These are phyloP conservation scores for Erpetoichthys calabaricus DNA, from an alignment of 2,797 vertebrate genomes.

Conservation along the genomic window DNA sequence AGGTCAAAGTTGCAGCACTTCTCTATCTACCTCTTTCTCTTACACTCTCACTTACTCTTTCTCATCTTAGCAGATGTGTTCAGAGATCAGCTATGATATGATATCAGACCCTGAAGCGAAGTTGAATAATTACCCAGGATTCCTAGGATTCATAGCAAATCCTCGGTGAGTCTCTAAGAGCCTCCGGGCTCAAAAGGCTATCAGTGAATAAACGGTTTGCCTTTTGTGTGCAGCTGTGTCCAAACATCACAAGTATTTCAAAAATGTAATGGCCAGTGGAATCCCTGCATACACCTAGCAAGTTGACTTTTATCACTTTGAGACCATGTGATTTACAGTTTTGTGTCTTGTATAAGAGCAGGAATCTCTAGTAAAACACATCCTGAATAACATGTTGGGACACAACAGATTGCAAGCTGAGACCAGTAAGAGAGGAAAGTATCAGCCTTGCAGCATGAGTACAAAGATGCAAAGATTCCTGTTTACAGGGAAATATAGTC, in stretches of 20 bases:
- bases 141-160: too few relatives aligned
- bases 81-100: background rate
- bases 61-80: background rate
- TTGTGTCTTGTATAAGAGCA: constrained; percentile 1
- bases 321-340: constrained; percentile 1
- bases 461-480: too few relatives aligned
- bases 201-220: background rate
- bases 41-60: background rate
- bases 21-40: background rate
- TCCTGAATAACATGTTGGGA: too few relatives aligned
- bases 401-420: too few relatives aligned
- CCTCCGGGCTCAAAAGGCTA: too few relatives aligned
- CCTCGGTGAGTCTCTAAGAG: too few relatives aligned
- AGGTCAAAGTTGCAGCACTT: too few relatives aligned
- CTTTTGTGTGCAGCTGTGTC: background rate
- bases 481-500: too few relatives aligned
- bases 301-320: background rate
- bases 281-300: background rate
- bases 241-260: constrained; percentile 7
- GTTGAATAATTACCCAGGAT: background rate
- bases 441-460: too few relatives aligned
- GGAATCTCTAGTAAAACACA: constrained; percentile 1
- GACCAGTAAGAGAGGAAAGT: too few relatives aligned
- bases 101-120: background rate
- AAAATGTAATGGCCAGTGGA: constrained; percentile 4